Evolutionary conservation across 2,888 invertebrate genomes (phyloP), one percentile per base, ranked within the genome.

Genomic region (Ypsolopha scabrella): DNA sequence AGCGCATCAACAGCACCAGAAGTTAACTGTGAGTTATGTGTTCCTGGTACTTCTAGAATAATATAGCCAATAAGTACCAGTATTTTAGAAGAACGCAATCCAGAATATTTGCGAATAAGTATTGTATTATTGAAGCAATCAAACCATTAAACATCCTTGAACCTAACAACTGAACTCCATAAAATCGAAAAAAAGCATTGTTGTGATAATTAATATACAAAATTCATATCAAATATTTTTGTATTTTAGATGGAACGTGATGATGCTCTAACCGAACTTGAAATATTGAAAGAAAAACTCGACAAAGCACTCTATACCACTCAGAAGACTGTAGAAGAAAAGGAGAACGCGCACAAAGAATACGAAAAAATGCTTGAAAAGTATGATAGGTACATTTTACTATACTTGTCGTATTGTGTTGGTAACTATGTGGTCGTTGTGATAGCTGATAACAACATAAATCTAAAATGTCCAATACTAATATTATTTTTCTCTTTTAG

Each of bases 351-450:
- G 62, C 94, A 94, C 86, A 95, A 94, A 81, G 96, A 97, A 82
- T 93, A 95, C 73, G 96, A 96, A 72, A 94, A 96, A 81, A 91
- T 96, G 88, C 88, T 96, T 63, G 96, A 96, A 80, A 96, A 96
- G 88, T 95, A 94, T 79, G 95, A 95, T 85, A 92, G 93, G 93
- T 93, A 88, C 75, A 67, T 68, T 74, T 63, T 69, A 59, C 63
- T 69, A 57, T 67, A 35, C 54, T 64, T 81, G 79, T 81, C 67
- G 80, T 82, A 70, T 76, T 75, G 83, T 83, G 76, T 71, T 77
- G 70, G 72, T 75, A 67, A 65, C 65, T 66, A 70, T 69, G 60
- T 43, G 58, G 47, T 58, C 58, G 55, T 55, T 52, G 57, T 61
- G 64, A 52, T 43, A 43, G 43, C 8, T 43, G 14, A 43, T 43